Conservation (phyloP, 2,113 vertebrate species). For the Corvus moneduloides region DNA sequence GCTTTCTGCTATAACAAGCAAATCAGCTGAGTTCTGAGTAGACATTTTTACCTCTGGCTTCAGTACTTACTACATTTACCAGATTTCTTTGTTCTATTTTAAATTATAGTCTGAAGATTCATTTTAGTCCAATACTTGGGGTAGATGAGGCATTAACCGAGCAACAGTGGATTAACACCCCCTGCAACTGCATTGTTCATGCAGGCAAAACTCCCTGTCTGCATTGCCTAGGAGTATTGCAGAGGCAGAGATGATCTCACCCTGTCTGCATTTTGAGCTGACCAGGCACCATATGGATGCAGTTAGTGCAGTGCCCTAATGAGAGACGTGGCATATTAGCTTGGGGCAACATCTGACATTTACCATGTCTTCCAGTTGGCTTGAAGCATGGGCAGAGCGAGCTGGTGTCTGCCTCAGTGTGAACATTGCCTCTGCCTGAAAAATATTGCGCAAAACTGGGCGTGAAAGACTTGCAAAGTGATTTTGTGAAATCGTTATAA, state of each 20-base stretch:
- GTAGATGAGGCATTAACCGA: neutral
- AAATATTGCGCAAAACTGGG: neutral
- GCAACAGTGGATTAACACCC: neutral
- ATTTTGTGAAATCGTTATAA: neutral
- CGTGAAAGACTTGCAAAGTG: neutral
- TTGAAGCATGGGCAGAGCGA: neutral
- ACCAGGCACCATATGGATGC: constrained; percentile 17
- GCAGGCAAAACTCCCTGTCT: neutral
- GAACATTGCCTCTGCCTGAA: neutral
- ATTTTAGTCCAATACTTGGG: neutral
- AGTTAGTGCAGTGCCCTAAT: neutral
- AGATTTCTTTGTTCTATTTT: neutral
- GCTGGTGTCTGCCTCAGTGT: neutral
- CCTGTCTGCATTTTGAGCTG: neutral
- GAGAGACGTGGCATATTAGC: neutral
- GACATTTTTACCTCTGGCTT: neutral
- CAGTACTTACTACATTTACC: neutral
- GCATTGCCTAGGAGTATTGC: neutral
- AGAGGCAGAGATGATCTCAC: constrained; percentile 19
- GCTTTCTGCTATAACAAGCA: neutral
- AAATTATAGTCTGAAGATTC: neutral
- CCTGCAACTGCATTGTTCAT: neutral
- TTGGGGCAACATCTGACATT: neutral
- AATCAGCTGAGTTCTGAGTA: neutral
- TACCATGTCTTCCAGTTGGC: constrained; percentile 24